A percentile compares a stretch with the other conserved stretches of the same genome.
phyloP scores from a whole-genome alignment of 2,888 invertebrate species.

The Melipona beecheii region DNA sequence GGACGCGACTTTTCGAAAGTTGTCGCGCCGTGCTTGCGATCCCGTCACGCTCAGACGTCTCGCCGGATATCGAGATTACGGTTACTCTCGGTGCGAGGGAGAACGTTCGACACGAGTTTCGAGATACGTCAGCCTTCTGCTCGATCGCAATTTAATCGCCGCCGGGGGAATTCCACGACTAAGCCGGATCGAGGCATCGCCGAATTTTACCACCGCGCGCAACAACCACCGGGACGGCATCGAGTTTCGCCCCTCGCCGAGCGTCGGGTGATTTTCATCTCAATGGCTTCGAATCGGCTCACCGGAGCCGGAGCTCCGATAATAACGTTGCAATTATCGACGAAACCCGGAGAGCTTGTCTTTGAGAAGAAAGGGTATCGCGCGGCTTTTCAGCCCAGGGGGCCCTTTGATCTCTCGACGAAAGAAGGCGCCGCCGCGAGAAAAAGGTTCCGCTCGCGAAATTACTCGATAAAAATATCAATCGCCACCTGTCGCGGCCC shows the following conservation, averaged over 20 bases:
- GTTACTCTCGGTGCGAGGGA: constrained; percentile 18
- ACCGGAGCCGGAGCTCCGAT: neutral
- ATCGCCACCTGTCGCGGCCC: constrained; percentile 41
- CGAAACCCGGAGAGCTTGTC: neutral
- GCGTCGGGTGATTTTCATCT: neutral
- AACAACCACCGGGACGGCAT: neutral
- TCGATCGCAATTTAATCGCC: constrained; percentile 54
- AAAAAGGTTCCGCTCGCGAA: neutral
- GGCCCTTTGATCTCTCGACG: constrained; percentile 21
- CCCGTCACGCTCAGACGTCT: neutral
- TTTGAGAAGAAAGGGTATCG: neutral
- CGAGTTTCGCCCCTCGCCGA: neutral
- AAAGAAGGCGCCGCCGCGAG: neutral
- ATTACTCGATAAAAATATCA: constrained; percentile 46
- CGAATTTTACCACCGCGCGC: neutral
- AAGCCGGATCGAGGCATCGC: neutral
- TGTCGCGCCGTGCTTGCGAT: neutral
- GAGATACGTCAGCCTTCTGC: constrained; percentile 38
- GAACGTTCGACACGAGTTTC: neutral
- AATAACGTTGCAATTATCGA: constrained; percentile 12
- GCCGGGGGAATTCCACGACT: constrained; percentile 15
- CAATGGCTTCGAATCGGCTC: neutral
- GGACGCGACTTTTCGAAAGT: neutral
- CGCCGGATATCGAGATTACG: constrained; percentile 37
- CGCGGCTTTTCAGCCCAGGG: neutral